phyloP scores from a whole-genome alignment of 2,113 vertebrate genomes.

The Rhinolophus sinicus region DNA sequence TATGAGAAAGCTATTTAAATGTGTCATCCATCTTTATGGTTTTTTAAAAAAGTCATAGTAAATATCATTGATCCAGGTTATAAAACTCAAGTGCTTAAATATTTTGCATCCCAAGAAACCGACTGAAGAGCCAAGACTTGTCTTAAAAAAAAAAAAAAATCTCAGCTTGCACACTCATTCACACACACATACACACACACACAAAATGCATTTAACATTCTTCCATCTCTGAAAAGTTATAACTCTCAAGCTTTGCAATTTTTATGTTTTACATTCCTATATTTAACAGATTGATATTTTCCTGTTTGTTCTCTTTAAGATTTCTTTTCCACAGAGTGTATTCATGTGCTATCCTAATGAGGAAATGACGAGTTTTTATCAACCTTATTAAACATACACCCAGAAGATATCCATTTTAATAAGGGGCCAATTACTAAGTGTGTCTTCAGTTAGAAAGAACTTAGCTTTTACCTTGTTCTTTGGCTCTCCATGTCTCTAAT shows the following conservation, averaged over 20 bases:
- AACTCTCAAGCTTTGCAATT: conserved; percentile 64
- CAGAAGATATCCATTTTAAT: conserved; percentile 90
- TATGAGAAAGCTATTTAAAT: conserved; percentile 69
- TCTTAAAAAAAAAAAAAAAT: conserved; percentile 65
- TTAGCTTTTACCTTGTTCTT: conserved; percentile 91
- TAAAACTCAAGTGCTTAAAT: conserved; percentile 78
- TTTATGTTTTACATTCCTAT: conserved; percentile 84
- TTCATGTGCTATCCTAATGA: conserved; percentile 87
- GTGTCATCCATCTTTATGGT: conserved; percentile 63
- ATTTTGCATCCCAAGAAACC: conserved; percentile 78
- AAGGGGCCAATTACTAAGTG: conserved; percentile 91
- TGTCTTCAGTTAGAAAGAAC: conserved; percentile 90
- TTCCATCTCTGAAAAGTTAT: conserved; percentile 62
- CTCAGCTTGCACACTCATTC: conserved; percentile 59
- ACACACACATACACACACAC: background rate
- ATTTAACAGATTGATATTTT: conserved; percentile 83
- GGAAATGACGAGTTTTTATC: conserved; percentile 90
- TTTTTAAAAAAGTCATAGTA: conserved; percentile 72
- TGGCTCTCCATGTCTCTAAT: conserved; percentile 91
- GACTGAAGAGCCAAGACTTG: conserved; percentile 72
- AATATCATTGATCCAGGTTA: conserved; percentile 63
- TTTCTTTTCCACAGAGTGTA: conserved; percentile 82
- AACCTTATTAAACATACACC: conserved; percentile 90
- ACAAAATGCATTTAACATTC: conserved; percentile 58
- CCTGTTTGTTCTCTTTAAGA: conserved; percentile 84